Conservation (phyloP, 2,113 vertebrate genomes). For the Trichomycterus rosablanca region DNA sequence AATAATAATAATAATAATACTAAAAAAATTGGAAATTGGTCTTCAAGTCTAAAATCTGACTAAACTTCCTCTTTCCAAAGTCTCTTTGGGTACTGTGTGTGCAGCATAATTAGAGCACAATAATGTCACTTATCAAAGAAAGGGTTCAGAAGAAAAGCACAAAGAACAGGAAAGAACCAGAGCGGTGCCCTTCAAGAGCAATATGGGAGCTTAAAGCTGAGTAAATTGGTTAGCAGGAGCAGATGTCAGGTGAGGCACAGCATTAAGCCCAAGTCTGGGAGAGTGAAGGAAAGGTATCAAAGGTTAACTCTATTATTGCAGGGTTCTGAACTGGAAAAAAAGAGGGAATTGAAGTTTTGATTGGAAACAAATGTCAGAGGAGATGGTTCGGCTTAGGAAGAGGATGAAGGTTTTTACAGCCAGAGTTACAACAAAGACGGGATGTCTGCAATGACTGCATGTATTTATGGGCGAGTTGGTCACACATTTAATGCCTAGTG, state of each 20-base stretch:
- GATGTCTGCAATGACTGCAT: slow-evolving; percentile 10
- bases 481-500: too few species aligned
- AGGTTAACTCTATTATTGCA: slow-evolving; percentile 69
- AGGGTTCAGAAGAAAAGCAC: slow-evolving; percentile 12
- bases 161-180: slow-evolving; percentile 31
- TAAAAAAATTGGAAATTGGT: slow-evolving; percentile 16
- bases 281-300: slow-evolving; percentile 31
- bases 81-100: slow-evolving; percentile 1
- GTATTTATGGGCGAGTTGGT: slow-evolving; percentile 3
- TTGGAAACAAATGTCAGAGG: slow-evolving; percentile 72
- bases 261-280: slow-evolving; percentile 16
- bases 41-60: slow-evolving; percentile 21
- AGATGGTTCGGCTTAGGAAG: slow-evolving; percentile 51
- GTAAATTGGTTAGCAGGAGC: slow-evolving; percentile 40
- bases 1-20: background rate
- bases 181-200: slow-evolving; percentile 36
- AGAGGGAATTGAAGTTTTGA: slow-evolving; percentile 57
- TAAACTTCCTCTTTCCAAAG: slow-evolving; percentile 5
- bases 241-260: slow-evolving; percentile 28
- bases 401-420: slow-evolving; percentile 33
- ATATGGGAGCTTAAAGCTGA: slow-evolving; percentile 35
- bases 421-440: slow-evolving; percentile 26
- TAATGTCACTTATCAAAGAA: slow-evolving; percentile 32
- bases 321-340: slow-evolving; percentile 61
- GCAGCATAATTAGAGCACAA: slow-evolving; percentile 34